Conservation (phyloP, 2,888 invertebrate species). For the Hydrotaea cyrtoneurina region DNA sequence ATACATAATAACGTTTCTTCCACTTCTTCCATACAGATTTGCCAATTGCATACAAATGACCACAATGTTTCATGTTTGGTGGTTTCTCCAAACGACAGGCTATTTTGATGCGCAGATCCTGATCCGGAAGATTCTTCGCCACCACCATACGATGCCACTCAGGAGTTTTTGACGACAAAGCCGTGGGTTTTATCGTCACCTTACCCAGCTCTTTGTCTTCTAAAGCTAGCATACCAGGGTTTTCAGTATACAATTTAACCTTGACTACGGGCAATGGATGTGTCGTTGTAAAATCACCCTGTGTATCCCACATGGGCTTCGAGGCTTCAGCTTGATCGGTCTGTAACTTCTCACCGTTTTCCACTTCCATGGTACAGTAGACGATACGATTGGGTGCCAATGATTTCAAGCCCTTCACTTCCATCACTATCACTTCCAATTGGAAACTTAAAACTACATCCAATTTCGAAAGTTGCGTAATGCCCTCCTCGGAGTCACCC, state of each 20-base stretch:
- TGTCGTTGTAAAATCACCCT: constrained; percentile 99
- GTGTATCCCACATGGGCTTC: constrained; percentile 99
- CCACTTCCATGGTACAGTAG: constrained; percentile 99
- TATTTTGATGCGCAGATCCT: constrained; percentile 97
- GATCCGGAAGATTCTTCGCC: constrained; percentile 96
- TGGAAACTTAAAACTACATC: constrained; percentile 99
- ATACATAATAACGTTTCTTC: constrained; percentile 98
- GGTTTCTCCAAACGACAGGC: constrained; percentile 99
- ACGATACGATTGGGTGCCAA: constrained; percentile 98
- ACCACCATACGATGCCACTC: constrained; percentile 99
- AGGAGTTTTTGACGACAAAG: constrained; percentile 93
- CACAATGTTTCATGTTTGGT: constrained; percentile 99
- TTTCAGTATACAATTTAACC: constrained; percentile 98
- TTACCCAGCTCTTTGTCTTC: constrained; percentile 99
- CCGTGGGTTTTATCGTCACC: constrained; percentile 92
- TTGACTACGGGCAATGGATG: constrained; percentile 98
- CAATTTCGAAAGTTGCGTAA: constrained; percentile 97
- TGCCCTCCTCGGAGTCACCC: constrained; percentile 96
- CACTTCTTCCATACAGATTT: constrained; percentile 99
- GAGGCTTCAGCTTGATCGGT: constrained; percentile 99
- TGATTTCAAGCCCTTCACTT: constrained; percentile 98
- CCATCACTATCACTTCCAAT: constrained; percentile 99
- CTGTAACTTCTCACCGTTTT: constrained; percentile 98
- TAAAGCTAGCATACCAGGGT: constrained; percentile 97
- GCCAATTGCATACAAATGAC: constrained; percentile 95